Conservation (phyloP, 2,888 invertebrate species). For the Gymnosoma rotundatum region DNA sequence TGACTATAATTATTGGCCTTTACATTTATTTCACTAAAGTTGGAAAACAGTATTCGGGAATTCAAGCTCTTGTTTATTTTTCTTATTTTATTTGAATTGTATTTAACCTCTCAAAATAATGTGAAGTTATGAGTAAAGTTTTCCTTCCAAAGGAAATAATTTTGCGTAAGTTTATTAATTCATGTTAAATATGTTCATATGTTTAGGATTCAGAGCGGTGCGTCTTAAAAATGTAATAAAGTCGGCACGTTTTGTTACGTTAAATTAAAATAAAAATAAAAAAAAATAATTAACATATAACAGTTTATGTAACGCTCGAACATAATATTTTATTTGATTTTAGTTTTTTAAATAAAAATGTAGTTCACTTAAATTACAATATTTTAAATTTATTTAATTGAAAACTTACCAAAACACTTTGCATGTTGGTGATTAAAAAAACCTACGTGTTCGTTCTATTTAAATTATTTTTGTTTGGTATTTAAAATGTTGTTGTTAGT, state of each 20-base stretch:
- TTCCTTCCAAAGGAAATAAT: too few species aligned
- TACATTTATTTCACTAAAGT: too few species aligned
- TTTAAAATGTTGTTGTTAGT: slow-evolving; percentile 33
- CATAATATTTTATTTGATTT: background rate
- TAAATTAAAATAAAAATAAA: background rate
- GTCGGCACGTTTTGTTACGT: slow-evolving; percentile 48
- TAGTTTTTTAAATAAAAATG: slow-evolving; percentile 10
- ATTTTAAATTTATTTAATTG: slow-evolving; percentile 28
- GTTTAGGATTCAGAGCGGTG: slow-evolving; percentile 16
- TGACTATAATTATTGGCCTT: too few species aligned
- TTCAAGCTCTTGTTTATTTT: too few species aligned
- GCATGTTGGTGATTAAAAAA: slow-evolving; percentile 40
- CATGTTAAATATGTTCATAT: too few species aligned
- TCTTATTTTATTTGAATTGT: too few species aligned
- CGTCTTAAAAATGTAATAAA: slow-evolving; percentile 7
- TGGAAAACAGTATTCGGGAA: too few species aligned
- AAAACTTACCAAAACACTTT: slow-evolving; percentile 34
- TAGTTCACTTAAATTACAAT: slow-evolving; percentile 25
- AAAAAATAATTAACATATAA: slow-evolving; percentile 46
- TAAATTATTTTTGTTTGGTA: slow-evolving; percentile 15
- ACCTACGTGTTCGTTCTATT: slow-evolving; percentile 61
- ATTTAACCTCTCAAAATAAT: too few species aligned
- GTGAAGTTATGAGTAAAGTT: too few species aligned
- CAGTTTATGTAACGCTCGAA: background rate
- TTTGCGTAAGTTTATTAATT: too few species aligned